These are phyloP conservation scores for Phortica magna DNA, from an alignment of 2,888 invertebrate genomes.

Conservation along the genomic window DNA sequence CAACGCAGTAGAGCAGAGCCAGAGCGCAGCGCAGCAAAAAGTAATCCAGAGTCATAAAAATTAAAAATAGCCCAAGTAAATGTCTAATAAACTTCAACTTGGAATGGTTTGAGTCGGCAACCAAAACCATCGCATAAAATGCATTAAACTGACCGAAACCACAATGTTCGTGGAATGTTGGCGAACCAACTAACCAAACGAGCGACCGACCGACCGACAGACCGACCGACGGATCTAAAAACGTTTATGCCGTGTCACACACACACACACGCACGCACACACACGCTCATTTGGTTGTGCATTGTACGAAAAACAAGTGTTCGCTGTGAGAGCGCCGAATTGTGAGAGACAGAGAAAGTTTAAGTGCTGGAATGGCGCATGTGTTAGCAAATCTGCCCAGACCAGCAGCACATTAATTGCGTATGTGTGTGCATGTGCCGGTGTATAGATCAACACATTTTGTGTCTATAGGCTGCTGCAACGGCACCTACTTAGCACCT, in stretches of 20 bases:
- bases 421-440: not conserved
- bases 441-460: not conserved
- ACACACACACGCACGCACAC: not conserved
- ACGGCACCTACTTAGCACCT: too few species aligned
- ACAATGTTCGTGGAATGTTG: slow-evolving; percentile 33
- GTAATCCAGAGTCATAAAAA: slow-evolving; percentile 70
- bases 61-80: slow-evolving; percentile 74
- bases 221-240: slow-evolving; percentile 27
- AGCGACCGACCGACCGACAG: not conserved
- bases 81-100: slow-evolving; percentile 72
- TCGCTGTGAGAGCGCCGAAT: not conserved
- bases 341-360: not conserved
- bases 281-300: not conserved
- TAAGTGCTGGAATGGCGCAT: not conserved
- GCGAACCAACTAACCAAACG: not conserved
- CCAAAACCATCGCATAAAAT: slow-evolving; percentile 62
- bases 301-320: not conserved
- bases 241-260: not conserved
- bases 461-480: too few species aligned
- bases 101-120: slow-evolving; percentile 38
- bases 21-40: slow-evolving; percentile 36
- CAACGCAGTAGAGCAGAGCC: not conserved
- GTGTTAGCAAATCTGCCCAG: not conserved
- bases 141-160: slow-evolving; percentile 63
- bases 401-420: not conserved